phyloP scores from a whole-genome alignment of 2,113 vertebrate species.

The Mugil cephalus region DNA sequence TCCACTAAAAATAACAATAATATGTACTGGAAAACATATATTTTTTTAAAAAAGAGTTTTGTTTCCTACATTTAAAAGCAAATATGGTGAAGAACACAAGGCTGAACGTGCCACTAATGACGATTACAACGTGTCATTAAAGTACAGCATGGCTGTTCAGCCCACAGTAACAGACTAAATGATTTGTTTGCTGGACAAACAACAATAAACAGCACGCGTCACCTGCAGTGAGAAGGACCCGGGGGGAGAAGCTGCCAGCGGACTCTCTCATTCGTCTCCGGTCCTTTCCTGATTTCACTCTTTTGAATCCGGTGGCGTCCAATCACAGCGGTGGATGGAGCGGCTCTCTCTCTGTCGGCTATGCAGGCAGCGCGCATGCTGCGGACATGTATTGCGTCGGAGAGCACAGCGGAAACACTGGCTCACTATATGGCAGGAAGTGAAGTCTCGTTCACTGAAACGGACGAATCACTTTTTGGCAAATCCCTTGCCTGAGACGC shows the following conservation, averaged over 20 bases:
- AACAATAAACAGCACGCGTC: no score
- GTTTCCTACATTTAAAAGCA: background rate
- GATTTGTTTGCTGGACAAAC: no score
- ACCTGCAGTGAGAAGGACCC: constrained; percentile 18
- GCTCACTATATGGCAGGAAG: constrained; percentile 78
- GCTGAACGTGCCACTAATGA: no score
- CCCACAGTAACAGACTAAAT: no score
- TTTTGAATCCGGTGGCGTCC: constrained; percentile 10
- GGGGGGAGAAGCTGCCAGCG: background rate
- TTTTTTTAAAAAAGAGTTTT: background rate
- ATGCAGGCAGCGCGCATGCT: background rate
- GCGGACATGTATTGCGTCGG: constrained; percentile 5
- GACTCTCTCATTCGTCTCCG: background rate
- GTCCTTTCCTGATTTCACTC: background rate
- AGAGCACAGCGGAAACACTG: constrained; percentile 31
- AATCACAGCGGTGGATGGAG: accelerated
- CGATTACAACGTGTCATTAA: no score
- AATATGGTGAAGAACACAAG: no score
- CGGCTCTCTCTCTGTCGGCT: background rate
- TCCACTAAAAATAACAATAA: background rate
- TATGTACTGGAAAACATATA: background rate
- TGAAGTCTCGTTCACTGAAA: background rate
- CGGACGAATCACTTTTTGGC: background rate
- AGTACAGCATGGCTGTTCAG: no score
- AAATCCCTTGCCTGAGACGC: constrained; percentile 27